Evolutionary conservation across 1,140 invertebrate species (phyloP).

Genomic region (Leptinotarsa undecemlineata): DNA sequence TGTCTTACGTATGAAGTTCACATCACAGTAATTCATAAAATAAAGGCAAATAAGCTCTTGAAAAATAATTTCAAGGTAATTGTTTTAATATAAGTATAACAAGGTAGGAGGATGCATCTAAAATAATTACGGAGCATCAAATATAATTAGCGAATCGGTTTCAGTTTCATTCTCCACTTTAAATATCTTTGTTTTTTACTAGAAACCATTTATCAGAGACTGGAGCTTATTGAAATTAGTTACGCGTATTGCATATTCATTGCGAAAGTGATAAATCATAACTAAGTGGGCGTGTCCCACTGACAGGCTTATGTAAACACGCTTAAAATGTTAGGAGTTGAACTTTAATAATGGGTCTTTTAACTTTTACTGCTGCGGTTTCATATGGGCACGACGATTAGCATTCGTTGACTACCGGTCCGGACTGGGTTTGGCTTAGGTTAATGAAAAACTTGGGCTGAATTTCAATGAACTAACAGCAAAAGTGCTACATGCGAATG

Average conservation of each 20-base stretch:
- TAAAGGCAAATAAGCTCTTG: no score
- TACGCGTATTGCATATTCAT: slow-evolving; percentile 46
- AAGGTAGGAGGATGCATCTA: not conserved
- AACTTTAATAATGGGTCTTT: slow-evolving; percentile 24
- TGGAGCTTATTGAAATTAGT: slow-evolving; percentile 44
- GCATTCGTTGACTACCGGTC: slow-evolving; percentile 6
- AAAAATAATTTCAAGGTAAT: no score
- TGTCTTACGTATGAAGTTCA: no score
- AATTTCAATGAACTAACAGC: not conserved
- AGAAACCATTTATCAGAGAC: slow-evolving; percentile 46
- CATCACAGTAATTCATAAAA: no score
- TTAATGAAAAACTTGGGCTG: not conserved
- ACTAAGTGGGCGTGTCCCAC: slow-evolving; percentile 35
- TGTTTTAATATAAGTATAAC: no score
- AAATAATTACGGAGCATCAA: slow-evolving; percentile 1
- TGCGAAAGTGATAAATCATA: slow-evolving; percentile 44
- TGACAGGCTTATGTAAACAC: slow-evolving; percentile 46
- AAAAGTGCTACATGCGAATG: not conserved
- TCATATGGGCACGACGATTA: slow-evolving; percentile 6
- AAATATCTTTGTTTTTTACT: slow-evolving; percentile 39
- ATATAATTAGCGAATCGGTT: slow-evolving; percentile 25
- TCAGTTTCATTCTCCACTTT: slow-evolving; percentile 22
- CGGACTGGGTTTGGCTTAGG: not conserved
- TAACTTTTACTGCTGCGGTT: slow-evolving; percentile 8
- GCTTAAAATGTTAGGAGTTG: slow-evolving; percentile 30